Base-by-base conservation (phyloP, 2,113 vertebrate species). In the Petrocephalus microphthalmus region DNA sequence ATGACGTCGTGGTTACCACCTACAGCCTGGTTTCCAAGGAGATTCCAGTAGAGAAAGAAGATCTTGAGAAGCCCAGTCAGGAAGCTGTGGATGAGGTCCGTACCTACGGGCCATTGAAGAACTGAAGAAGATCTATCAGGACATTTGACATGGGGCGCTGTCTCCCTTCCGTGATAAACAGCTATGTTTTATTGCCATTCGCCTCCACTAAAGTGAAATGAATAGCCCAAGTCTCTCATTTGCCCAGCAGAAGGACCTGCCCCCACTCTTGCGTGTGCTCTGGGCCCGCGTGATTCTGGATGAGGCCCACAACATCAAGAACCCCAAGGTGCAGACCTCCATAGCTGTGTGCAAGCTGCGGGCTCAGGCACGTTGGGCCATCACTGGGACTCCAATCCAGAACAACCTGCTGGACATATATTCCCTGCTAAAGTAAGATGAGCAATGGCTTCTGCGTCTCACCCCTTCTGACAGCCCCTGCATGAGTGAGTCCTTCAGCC, bases 341-440 rank as follows among this genome's bases (percentile, higher is more conserved):
- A 91, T 97, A 89, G 98, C 98, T 0, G 97, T 97, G 82, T 99
- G 97, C 93, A 96, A 95, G 89, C 93, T 99, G 64, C 95, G 93
- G 88, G 97, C 97, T 1, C 83, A 0, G 0, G 95, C 97, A 22
- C 97, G 97, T 7, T 99, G 98, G 98, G 98, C 97, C 0, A 96
- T 99, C 87, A 99, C 98, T 0, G 98, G 98, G 2, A 99, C 98
- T 0, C 98, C 98, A 0, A 97, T 99, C 92, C 98, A 99, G 93
- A 99, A 99, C 95, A 99, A 99, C 94, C 92, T 99, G 87, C 89
- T 99, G 95, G 98, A 99, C 93, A 95, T 99, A 96, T 99, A 98
- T 91, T 97, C 98, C 0, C 95, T 99, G 88, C 94, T 99, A 42
- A 98, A 97, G 98, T 99, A 95, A 94, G 96, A 57, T 22, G n/a